A percentile compares a stretch with the other conserved stretches of the same genome.
phyloP scores from a whole-genome alignment of 2,888 invertebrate species.

The Pollenia labialis region DNA sequence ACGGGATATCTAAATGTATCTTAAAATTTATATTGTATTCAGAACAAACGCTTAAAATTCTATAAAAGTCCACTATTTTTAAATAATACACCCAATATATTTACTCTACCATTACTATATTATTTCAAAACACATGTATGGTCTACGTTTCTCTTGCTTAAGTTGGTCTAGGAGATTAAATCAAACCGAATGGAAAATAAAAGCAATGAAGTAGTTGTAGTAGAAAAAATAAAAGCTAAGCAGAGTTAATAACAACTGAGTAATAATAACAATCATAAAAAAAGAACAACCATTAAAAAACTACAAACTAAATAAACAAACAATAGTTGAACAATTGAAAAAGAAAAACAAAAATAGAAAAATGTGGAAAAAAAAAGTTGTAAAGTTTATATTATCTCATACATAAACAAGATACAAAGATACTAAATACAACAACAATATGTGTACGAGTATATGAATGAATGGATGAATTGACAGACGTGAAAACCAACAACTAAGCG shows the following conservation, averaged over 20 bases:
- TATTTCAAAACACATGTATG: slow-evolving; percentile 53
- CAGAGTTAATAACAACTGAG: slow-evolving; percentile 50
- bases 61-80: no score
- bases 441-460: not conserved
- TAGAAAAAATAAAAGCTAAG: not conserved
- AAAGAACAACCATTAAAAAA: slow-evolving; percentile 42
- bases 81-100: not conserved
- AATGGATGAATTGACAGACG: not conserved
- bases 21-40: no score
- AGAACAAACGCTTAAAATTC: no score
- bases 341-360: slow-evolving; percentile 16
- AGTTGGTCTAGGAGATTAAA: not conserved
- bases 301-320: slow-evolving; percentile 60
- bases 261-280: slow-evolving; percentile 49
- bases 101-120: not conserved
- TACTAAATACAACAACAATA: not conserved
- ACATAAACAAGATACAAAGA: slow-evolving; percentile 44
- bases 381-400: slow-evolving; percentile 45
- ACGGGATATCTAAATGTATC: no score
- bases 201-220: not conserved
- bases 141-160: not conserved
- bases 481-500: not conserved
- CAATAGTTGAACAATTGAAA: slow-evolving; percentile 50
- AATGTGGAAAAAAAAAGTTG: slow-evolving; percentile 29
- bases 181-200: slow-evolving; percentile 8